Conservation (phyloP, 2,797 vertebrate genomes). For the Harpagifer antarcticus region DNA sequence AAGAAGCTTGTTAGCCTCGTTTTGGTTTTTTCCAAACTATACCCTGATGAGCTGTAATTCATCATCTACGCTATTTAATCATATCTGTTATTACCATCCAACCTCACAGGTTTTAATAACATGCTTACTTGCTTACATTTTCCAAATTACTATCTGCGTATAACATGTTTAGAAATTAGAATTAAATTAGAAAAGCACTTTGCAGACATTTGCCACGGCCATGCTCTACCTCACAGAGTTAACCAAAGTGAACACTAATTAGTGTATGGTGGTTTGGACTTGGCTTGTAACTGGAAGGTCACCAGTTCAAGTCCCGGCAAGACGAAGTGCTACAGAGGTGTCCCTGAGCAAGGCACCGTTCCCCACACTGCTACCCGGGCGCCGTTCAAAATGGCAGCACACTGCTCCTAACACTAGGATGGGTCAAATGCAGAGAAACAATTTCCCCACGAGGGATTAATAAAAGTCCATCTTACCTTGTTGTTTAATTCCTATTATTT, state of each 20-base stretch:
- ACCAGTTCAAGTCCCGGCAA: no score
- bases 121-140: conserved; percentile 39
- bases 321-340: no score
- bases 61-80: conserved; percentile 41
- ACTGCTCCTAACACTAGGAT: no score
- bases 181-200: background rate
- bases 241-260: background rate
- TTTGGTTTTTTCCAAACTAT: conserved; percentile 41
- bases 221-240: background rate
- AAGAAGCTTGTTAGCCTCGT: conserved; percentile 49
- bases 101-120: conserved; percentile 31
- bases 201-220: background rate
- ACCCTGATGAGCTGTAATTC: conserved; percentile 46
- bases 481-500: conserved; percentile 1
- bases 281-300: no score
- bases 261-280: no score
- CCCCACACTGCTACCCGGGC: no score
- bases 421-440: no score
- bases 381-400: no score
- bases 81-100: conserved; percentile 36
- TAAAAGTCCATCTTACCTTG: no score
- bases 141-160: conserved; percentile 25
- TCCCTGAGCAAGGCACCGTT: no score
- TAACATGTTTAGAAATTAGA: conserved; percentile 18
- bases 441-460: no score